Conservation (phyloP, 2,888 invertebrate species). For the Teleiodes luculella region DNA sequence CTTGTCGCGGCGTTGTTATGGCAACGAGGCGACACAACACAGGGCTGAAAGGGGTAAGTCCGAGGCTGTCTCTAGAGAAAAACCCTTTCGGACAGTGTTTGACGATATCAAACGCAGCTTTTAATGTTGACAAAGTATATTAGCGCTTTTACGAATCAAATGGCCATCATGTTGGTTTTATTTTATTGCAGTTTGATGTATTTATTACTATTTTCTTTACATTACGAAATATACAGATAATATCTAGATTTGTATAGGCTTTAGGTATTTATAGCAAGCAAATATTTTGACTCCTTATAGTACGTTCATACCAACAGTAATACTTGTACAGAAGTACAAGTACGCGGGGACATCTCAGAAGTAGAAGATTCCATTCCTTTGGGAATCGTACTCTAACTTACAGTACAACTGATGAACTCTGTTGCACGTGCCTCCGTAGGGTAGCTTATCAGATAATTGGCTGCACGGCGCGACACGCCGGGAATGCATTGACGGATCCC, state of each 20-base stretch:
- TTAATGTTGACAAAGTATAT: background rate
- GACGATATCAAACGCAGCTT: constrained; percentile 2
- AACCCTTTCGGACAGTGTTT: background rate
- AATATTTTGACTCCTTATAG: background rate
- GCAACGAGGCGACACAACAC: constrained; percentile 37
- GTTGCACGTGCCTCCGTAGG: constrained; percentile 1
- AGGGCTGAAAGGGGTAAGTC: constrained; percentile 12
- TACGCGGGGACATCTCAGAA: no score
- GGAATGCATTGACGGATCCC: constrained; percentile 35
- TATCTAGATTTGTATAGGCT: no score
- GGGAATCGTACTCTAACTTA: background rate
- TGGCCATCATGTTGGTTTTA: background rate
- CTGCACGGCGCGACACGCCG: constrained; percentile 45
- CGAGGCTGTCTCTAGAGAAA: constrained; percentile 14
- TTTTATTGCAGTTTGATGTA: background rate
- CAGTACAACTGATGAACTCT: background rate
- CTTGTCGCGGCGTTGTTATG: constrained; percentile 40
- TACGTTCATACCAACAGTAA: no score
- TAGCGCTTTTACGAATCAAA: background rate
- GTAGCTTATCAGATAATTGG: constrained; percentile 70
- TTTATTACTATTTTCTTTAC: no score
- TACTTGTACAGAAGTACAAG: no score
- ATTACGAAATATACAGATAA: no score
- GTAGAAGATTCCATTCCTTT: background rate
- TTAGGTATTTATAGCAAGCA: no score